These are phyloP conservation scores for Neopipo cinnamomea DNA, from an alignment of 2,113 vertebrate genomes.

Conservation along the genomic window DNA sequence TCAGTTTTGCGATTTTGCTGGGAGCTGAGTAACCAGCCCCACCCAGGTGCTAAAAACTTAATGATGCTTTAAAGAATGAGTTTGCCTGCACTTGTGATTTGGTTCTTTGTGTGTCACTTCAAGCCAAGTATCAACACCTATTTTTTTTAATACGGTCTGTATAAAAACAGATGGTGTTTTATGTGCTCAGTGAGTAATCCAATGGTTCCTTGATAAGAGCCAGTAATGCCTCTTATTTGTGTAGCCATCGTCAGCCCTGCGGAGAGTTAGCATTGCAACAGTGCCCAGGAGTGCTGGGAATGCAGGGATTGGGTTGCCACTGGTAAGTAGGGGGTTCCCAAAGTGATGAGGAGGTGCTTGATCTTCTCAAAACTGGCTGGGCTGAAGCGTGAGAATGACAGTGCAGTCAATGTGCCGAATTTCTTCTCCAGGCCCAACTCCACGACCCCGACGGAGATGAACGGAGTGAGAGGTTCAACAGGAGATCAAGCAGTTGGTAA, in stretches of 20 bases:
- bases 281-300: conserved; percentile 80
- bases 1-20: background rate
- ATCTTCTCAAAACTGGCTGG: background rate
- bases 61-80: background rate
- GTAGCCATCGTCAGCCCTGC: conserved; percentile 74
- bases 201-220: background rate
- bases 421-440: background rate
- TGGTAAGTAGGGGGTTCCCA: conserved; percentile 60
- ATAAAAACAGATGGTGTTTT: background rate
- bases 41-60: background rate
- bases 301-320: conserved; percentile 29
- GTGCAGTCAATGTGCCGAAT: background rate
- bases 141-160: background rate
- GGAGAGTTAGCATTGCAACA: conserved; percentile 86
- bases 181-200: background rate
- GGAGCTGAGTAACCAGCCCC: background rate
- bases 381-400: background rate
- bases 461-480: conserved; percentile 58
- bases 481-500: conserved; percentile 79
- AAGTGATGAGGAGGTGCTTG: background rate
- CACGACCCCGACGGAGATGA: conserved; percentile 51
- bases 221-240: conserved; percentile 36
- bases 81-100: background rate
- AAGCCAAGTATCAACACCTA: background rate
- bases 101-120: background rate